A percentile compares a stretch with the other conserved stretches of the same genome.
Evolutionary conservation across 2,888 invertebrate genomes (phyloP).

Genomic region (Pterobdella sp.): DNA sequence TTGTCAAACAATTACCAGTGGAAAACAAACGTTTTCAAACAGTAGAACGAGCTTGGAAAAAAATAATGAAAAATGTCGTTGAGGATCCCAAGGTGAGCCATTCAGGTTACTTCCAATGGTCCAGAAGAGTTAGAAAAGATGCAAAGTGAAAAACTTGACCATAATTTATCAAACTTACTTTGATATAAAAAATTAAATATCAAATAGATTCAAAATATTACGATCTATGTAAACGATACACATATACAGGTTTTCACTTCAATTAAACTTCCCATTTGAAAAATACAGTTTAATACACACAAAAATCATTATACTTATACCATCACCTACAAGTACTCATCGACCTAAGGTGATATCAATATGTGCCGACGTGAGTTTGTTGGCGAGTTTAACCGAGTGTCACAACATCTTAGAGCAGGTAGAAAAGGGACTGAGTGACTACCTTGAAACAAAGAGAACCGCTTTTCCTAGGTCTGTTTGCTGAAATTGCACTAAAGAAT

Average conservation of each 20-base stretch:
- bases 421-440: conserved; percentile 52
- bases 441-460: conserved; percentile 52
- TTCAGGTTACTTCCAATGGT: too few species aligned
- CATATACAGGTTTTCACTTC: neutral
- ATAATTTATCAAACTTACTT: neutral
- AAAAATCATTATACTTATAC: neutral
- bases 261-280: too few species aligned
- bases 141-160: neutral
- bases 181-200: neutral
- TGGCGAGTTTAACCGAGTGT: conserved; percentile 65
- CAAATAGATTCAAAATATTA: neutral
- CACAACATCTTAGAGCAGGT: conserved; percentile 56
- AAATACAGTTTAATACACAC: too few species aligned
- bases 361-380: conserved; percentile 53
- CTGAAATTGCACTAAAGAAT: neutral
- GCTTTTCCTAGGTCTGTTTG: conserved; percentile 53
- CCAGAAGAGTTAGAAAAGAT: too few species aligned
- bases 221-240: neutral
- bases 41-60: conserved; percentile 52
- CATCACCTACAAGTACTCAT: neutral
- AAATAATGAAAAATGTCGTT: conserved; percentile 60
- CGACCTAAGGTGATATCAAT: conserved; percentile 48
- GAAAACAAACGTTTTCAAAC: conserved; percentile 52
- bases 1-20: conserved; percentile 51
- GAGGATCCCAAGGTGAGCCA: conserved; percentile 62